phyloP scores from a whole-genome alignment of 2,888 invertebrate species.

The Harpalus rufipes region DNA sequence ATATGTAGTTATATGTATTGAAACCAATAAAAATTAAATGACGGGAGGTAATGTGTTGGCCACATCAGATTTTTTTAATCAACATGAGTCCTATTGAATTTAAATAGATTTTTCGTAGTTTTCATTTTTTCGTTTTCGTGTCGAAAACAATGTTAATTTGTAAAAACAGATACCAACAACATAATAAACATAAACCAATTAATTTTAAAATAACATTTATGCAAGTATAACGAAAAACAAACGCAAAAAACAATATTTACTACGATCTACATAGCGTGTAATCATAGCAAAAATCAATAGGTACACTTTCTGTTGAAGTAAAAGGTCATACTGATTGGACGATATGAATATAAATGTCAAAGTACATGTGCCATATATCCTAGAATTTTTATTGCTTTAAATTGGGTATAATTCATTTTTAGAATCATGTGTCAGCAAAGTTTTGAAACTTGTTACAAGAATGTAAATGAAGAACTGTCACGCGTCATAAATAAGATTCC shows the following conservation, averaged over 20 bases:
- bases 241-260: conserved; percentile 13
- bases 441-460: not conserved
- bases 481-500: not conserved
- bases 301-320: not conserved
- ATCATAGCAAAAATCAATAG: conserved; percentile 35
- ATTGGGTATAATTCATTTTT: not conserved
- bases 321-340: conserved; percentile 46
- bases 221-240: conserved; percentile 10
- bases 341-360: conserved; percentile 46
- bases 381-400: not conserved
- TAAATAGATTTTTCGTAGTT: not conserved
- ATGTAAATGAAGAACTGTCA: not conserved
- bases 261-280: conserved; percentile 29
- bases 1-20: too few species aligned
- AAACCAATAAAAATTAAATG: too few species aligned
- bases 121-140: not conserved
- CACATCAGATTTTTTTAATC: too few species aligned
- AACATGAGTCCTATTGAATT: not conserved
- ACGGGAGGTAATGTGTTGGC: too few species aligned
- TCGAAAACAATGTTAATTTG: not conserved
- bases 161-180: not conserved
- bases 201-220: not conserved
- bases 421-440: not conserved
- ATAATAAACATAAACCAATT: not conserved
- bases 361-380: conserved; percentile 16